These are phyloP conservation scores for Petrophora chlorosata DNA, from an alignment of 2,888 invertebrate genomes.

Conservation along the genomic window DNA sequence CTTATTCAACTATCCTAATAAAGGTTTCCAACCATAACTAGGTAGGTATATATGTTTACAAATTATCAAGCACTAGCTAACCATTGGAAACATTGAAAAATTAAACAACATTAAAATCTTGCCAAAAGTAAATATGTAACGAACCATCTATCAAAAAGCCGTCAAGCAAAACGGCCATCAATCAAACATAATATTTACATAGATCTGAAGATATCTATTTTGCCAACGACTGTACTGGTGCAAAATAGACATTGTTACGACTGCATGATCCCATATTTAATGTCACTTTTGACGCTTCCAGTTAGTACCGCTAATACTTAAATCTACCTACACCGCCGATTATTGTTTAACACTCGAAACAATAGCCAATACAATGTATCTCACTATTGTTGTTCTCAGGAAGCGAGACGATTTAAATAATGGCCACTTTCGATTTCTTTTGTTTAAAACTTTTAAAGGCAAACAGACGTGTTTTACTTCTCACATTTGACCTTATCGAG, in stretches of 20 bases:
- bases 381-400: conserved; percentile 18
- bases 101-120: too few species aligned
- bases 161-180: too few species aligned
- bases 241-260: conserved; percentile 39
- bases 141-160: too few species aligned
- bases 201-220: too few species aligned
- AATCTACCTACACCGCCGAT: neutral
- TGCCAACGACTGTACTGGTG: conserved; percentile 43
- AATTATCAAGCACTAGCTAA: too few species aligned
- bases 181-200: too few species aligned
- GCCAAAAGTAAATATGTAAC: too few species aligned
- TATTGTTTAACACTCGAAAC: conserved; percentile 18
- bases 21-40: too few species aligned
- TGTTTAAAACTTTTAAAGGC: conserved; percentile 26
- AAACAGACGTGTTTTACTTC: conserved; percentile 23
- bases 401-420: conserved; percentile 19
- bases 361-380: conserved; percentile 23
- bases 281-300: conserved; percentile 55
- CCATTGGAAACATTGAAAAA: too few species aligned
- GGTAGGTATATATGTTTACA: too few species aligned
- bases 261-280: conserved; percentile 47
- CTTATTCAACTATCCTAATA: too few species aligned
- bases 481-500: conserved; percentile 37
- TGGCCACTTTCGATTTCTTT: conserved; percentile 33
- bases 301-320: conserved; percentile 37